Percentiles rank a stretch among this genome's conserved stretches.
Conservation (phyloP, 2,113 vertebrate genomes). For the Nycticebus coucang region DNA sequence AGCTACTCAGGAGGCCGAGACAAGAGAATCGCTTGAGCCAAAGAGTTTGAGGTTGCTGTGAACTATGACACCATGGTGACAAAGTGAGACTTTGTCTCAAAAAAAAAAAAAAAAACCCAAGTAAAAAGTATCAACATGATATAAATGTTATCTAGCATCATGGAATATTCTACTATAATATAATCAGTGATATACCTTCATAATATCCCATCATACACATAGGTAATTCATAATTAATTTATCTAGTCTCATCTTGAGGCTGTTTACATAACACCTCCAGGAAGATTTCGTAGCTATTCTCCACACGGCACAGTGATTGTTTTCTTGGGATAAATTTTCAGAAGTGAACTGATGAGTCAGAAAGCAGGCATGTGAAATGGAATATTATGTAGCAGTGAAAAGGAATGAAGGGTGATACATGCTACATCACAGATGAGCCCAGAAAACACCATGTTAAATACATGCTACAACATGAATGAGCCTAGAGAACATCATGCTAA, state of each 20-base stretch:
- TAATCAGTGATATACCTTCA: rapidly evolving
- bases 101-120: too few relatives aligned
- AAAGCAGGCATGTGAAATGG: not conserved
- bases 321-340: not conserved
- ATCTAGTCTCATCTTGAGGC: too few relatives aligned
- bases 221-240: not conserved
- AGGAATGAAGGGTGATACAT: not conserved
- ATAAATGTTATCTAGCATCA: not conserved
- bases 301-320: not conserved
- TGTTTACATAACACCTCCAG: not conserved
- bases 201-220: rapidly evolving
- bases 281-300: not conserved
- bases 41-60: too few relatives aligned
- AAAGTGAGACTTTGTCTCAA: too few relatives aligned
- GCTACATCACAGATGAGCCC: too few relatives aligned
- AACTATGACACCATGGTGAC: too few relatives aligned
- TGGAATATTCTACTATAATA: rapidly evolving
- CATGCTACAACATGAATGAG: too few relatives aligned
- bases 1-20: too few relatives aligned
- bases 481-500: too few relatives aligned
- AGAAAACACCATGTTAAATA: too few relatives aligned
- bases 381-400: not conserved
- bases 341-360: not conserved
- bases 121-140: not conserved
- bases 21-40: too few relatives aligned